Base-by-base conservation (phyloP, 64 coral and sea anemone genomes). In the Montipora foliosa region DNA sequence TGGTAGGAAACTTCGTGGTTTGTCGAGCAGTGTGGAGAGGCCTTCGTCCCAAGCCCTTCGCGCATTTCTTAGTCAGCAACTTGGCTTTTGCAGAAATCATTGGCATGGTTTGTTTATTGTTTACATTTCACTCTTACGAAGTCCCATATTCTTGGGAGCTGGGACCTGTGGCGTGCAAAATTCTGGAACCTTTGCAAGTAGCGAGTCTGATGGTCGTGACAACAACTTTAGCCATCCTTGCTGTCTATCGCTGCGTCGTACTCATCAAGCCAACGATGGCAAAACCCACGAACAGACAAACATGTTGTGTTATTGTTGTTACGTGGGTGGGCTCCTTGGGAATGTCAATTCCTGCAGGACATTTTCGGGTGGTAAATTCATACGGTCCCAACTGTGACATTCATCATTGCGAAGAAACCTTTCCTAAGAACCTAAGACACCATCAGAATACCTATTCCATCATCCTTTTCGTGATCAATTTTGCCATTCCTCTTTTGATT, bases 1-100 rank as follows among this genome's bases (percentile, higher is more conserved):
- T 94, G 29, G 11, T 94, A 47, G 93, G 93, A 59, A 94, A 94
- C 71, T 78, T 7, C 13, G 79, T 94, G 10, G 93, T 94, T 49
- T 80, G 82, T 75, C 79, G 70, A 53, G 82, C 93, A 19, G 83
- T 90, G 2, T 81, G 76, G 77, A 77, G 53, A 48, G 53, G 76
- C 16, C 67, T 64, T 5, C 70, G 70, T 14, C 13, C 77, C 19
- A 94, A 94, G 45, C 87, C 93, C 4, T 75, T 66, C 15, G 80
- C 93, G 2, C 67, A 93, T 47, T 87, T 80, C 84, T 69, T 98
- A 24, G 96, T 98, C n/a, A 95, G 93, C 6, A 94, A 92, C 24
- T 90, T 98, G 47, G 93, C 93, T 10, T 74, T 83, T 17, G 96
- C 96, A 14, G 96, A 98, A 67, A 93, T 98, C 5, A 79, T 94